Percentiles rank a stretch among this genome's conserved stretches.
phyloP scores from a whole-genome alignment of 2,888 invertebrate genomes.

The Polydrusus pterygomalis region DNA sequence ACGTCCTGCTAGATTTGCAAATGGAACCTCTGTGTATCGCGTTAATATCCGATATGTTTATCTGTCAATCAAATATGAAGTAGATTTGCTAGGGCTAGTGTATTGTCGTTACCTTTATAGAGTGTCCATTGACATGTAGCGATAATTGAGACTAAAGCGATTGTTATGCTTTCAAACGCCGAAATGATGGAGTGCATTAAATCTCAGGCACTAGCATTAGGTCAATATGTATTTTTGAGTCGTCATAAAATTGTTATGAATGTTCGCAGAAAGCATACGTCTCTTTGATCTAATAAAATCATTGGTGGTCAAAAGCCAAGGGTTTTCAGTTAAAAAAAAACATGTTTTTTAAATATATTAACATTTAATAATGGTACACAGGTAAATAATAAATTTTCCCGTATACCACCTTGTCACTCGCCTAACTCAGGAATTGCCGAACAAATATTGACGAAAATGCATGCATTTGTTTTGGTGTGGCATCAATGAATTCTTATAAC shows the following conservation, averaged over 20 bases:
- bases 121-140: constrained; percentile 15
- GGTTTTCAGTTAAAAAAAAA: too few relatives aligned
- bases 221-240: neutral
- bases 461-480: too few relatives aligned
- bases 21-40: neutral
- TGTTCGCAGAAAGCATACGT: too few relatives aligned
- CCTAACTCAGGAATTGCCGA: too few relatives aligned
- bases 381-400: too few relatives aligned
- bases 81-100: neutral
- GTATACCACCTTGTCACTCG: too few relatives aligned
- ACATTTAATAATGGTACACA: too few relatives aligned
- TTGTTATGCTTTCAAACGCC: neutral
- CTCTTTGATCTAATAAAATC: too few relatives aligned
- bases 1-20: neutral
- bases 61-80: constrained; percentile 3
- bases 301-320: too few relatives aligned
- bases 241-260: neutral
- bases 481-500: too few relatives aligned
- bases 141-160: constrained; percentile 4
- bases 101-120: constrained; percentile 12
- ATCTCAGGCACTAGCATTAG: neutral
- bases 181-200: neutral
- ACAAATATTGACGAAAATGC: too few relatives aligned
- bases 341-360: too few relatives aligned
- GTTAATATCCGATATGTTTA: constrained; percentile 25